Conservation (phyloP, 2,113 vertebrate species). For the Platanista minor region DNA sequence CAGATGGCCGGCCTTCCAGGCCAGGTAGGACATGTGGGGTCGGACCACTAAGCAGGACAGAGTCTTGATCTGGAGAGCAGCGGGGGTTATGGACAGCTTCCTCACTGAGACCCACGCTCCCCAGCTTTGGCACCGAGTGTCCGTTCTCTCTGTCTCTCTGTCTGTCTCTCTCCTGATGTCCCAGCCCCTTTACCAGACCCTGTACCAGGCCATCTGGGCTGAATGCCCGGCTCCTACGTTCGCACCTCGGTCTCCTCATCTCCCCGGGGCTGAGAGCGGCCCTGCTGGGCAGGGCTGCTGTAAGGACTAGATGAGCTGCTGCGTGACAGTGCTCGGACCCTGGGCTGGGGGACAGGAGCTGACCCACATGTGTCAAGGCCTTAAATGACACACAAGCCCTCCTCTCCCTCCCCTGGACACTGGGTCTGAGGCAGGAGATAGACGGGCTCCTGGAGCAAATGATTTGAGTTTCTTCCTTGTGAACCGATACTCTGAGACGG, state of each 20-base stretch:
- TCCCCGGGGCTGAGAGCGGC: background rate
- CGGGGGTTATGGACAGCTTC: rapidly evolving
- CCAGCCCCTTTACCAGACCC: background rate
- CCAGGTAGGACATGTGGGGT: rapidly evolving
- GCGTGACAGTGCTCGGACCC: too few relatives aligned
- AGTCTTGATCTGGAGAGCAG: background rate
- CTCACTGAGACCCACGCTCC: background rate
- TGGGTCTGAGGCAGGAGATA: background rate
- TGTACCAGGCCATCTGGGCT: background rate
- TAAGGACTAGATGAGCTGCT: rapidly evolving
- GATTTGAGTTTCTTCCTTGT: too few relatives aligned
- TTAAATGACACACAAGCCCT: too few relatives aligned
- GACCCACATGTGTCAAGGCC: background rate
- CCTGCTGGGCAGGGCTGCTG: background rate
- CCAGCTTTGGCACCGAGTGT: background rate
- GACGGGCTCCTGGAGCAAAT: too few relatives aligned
- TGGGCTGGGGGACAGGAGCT: background rate
- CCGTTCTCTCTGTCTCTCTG: background rate
- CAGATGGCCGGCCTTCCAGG: too few relatives aligned
- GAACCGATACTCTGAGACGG: too few relatives aligned
- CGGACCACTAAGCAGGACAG: background rate
- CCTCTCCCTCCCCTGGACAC: too few relatives aligned
- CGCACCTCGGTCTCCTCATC: too few relatives aligned
- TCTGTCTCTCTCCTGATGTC: background rate
- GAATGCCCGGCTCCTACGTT: background rate